These are phyloP conservation scores for Conus ventricosus DNA, from an alignment of 1,140 invertebrate species.

Conservation along the genomic window DNA sequence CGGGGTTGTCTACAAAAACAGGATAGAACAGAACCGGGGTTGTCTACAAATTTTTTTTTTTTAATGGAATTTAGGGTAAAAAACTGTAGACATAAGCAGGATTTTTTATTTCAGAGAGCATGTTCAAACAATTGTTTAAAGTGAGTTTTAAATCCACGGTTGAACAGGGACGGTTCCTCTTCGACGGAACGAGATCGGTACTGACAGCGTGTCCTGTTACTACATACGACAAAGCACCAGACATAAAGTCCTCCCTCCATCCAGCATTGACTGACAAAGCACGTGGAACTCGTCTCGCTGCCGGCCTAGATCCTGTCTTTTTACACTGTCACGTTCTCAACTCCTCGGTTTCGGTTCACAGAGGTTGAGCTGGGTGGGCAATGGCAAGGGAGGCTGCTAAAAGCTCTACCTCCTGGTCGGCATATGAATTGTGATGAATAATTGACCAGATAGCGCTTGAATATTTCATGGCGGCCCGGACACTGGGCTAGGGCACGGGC, in stretches of 20 bases:
- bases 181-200: too few species aligned
- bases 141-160: too few species aligned
- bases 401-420: constrained; percentile 23
- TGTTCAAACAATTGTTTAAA: too few species aligned
- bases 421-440: constrained; percentile 34
- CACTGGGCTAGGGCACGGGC: background rate
- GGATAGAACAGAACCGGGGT: too few species aligned
- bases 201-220: too few species aligned
- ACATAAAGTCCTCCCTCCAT: background rate
- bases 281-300: background rate
- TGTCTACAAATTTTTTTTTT: too few species aligned
- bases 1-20: too few species aligned
- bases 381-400: constrained; percentile 12
- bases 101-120: too few species aligned
- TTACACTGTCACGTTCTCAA: background rate
- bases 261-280: too few species aligned
- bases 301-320: background rate
- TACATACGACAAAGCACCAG: background rate
- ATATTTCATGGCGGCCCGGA: constrained; percentile 15
- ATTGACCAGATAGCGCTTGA: constrained; percentile 30
- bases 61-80: too few species aligned
- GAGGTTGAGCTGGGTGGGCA: background rate
- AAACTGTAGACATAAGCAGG: too few species aligned
- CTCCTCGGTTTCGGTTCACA: background rate
- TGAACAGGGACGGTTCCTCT: too few species aligned